Conservation (phyloP, 2,888 invertebrate genomes). For the Torymus tubicola region DNA sequence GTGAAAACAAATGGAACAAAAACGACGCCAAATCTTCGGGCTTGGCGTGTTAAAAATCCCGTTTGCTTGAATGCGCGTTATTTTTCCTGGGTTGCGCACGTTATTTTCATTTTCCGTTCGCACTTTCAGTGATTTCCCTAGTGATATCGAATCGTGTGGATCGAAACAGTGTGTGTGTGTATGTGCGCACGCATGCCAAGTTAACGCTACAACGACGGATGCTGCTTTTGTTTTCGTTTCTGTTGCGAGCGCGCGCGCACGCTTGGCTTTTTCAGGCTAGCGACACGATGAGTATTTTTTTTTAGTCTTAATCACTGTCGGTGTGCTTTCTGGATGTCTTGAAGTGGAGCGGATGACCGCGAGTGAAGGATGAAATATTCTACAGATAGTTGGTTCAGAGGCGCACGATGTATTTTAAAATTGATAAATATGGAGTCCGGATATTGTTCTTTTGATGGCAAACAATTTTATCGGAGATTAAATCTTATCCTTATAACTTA, state of each 20-base stretch:
- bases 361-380: too few relatives aligned
- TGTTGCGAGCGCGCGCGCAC: background rate
- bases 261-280: background rate
- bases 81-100: slow-evolving; percentile 21
- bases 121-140: slow-evolving; percentile 58
- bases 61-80: slow-evolving; percentile 40
- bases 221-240: slow-evolving; percentile 1
- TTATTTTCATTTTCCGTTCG: slow-evolving; percentile 56
- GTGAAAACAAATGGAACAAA: slow-evolving; percentile 39
- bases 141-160: slow-evolving; percentile 57
- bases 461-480: too few relatives aligned
- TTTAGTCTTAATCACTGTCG: background rate
- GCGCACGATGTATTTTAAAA: too few relatives aligned
- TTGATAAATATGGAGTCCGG: too few relatives aligned
- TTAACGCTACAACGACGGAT: background rate
- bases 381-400: too few relatives aligned
- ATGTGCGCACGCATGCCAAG: background rate
- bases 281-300: background rate
- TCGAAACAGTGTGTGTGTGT: slow-evolving; percentile 46
- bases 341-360: too few relatives aligned
- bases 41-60: slow-evolving; percentile 52
- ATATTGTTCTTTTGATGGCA: too few relatives aligned
- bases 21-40: slow-evolving; percentile 40
- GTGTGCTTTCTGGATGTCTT: too few relatives aligned
- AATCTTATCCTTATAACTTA: too few relatives aligned